These are phyloP conservation scores for Dendrocincla tyrannina DNA, from an alignment of 2,797 vertebrate genomes.

Conservation along the genomic window DNA sequence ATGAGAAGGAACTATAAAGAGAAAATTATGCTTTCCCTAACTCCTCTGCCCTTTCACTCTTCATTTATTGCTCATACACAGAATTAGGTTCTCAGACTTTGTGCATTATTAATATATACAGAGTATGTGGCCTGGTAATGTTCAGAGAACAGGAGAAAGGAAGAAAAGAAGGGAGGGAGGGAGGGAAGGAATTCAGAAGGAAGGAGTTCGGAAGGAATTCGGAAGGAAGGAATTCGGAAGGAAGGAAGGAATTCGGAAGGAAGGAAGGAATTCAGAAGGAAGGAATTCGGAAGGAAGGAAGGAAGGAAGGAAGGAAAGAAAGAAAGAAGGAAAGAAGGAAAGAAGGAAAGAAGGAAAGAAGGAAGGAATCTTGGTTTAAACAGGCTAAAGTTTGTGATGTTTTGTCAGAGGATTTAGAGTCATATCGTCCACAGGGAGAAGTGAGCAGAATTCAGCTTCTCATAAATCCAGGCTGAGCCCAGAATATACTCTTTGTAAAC, in stretches of 20 bases:
- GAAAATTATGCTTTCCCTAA: background rate
- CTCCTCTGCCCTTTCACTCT: background rate
- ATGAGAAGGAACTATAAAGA: background rate
- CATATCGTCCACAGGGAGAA: background rate
- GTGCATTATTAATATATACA: background rate
- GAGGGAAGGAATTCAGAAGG: background rate
- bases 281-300: background rate
- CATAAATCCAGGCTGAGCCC: background rate
- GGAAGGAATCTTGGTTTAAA: background rate
- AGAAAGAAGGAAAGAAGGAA: background rate
- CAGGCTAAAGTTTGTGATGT: background rate
- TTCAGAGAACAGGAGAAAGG: background rate
- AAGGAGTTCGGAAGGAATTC: background rate
- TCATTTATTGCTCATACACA: background rate
- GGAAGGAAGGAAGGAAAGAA: background rate
- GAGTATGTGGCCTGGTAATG: background rate
- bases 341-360: too few relatives aligned
- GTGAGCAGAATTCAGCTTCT: background rate
- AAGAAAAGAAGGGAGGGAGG: too few relatives aligned
- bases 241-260: background rate
- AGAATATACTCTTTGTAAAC: background rate
- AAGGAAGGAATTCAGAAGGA: background rate
- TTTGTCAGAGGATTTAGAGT: background rate
- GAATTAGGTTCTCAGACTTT: background rate
- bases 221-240: background rate